Evolutionary conservation across 2,113 vertebrate species (phyloP).

Genomic region (Phalacrocorax aristotelis): DNA sequence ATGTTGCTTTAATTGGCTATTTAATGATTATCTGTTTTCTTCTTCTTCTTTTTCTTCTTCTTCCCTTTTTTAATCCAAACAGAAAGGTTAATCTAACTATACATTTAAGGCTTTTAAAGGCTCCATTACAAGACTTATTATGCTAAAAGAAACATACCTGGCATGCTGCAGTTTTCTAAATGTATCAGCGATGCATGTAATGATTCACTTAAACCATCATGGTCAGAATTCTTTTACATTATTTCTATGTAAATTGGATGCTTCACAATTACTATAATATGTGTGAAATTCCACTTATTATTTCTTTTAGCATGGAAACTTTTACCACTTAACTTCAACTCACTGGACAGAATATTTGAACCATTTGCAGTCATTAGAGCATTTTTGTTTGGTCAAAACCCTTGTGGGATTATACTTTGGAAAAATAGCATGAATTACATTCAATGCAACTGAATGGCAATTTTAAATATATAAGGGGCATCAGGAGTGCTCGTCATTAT

Average conservation of each 20-base stretch:
- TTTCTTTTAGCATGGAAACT: slow-evolving; percentile 84
- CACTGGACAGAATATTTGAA: slow-evolving; percentile 80
- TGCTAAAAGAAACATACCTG: slow-evolving; percentile 83
- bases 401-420: slow-evolving; percentile 71
- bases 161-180: slow-evolving; percentile 79
- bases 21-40: slow-evolving; percentile 70
- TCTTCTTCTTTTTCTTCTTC: slow-evolving; percentile 29
- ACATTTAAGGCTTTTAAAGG: slow-evolving; percentile 88
- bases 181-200: slow-evolving; percentile 83
- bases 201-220: slow-evolving; percentile 84
- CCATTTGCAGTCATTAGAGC: slow-evolving; percentile 83
- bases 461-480: slow-evolving; percentile 80
- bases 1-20: slow-evolving; percentile 70
- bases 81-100: slow-evolving; percentile 88
- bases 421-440: slow-evolving; percentile 75
- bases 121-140: slow-evolving; percentile 85
- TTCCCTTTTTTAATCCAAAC: slow-evolving; percentile 56
- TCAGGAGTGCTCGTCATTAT: slow-evolving; percentile 68
- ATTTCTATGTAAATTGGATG: slow-evolving; percentile 91
- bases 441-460: slow-evolving; percentile 76
- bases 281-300: slow-evolving; percentile 86
- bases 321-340: slow-evolving; percentile 83
- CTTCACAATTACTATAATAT: slow-evolving; percentile 88
- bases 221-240: slow-evolving; percentile 83
- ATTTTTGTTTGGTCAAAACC: slow-evolving; percentile 81